Base-by-base conservation (phyloP, 2,888 invertebrate genomes). In the Hyposoter dolosus region DNA sequence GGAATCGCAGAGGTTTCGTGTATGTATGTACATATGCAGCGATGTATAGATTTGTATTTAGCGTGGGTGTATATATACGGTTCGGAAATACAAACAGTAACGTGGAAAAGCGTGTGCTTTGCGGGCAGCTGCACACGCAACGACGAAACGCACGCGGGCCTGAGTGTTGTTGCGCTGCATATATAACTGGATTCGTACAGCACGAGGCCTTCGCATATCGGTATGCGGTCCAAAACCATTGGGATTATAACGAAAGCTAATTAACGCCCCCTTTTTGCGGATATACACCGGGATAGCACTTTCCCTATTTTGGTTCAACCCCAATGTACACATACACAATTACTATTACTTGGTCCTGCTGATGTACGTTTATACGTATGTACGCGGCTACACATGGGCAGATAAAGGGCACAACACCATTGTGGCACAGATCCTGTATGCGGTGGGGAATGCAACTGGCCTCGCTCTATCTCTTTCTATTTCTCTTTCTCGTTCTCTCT, bases 161-260 rank as follows among this genome's bases (percentile, higher is more conserved):
- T n/a, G 40, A 50, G 63, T 74, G 65, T 63, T 47, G 56, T 53
- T 60, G 53, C 78, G 66, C 35, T 56, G 50, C 60, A 53, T 45
- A 78, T 72, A 78, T 65, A 53, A 53, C 68, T 68, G 40, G 28
- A 7, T 40, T 47, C 28, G 28, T 35, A 50, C n/a, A 28, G 15
- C 17, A 17, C 43, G 35, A 63, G 40, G 35, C 17, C 47, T 76
- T 17, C 50, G 76, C 28, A 65, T 65, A 76, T 79, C 45, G 17
- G 19, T 83, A 75, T 74, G 84, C 82, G 86, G 82, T 83, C 74
- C 80, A 82, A 88, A 89, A 88, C 88, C 89, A 89, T 88, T 63
- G 87, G 88, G 88, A 90, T 90, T 90, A 89, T 88, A 85, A 86
- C 86, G 88, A 88, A 87, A 89, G 86, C 88, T 90, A 90, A 90